Evolutionary conservation across 2,113 vertebrate species (phyloP).

Genomic region (Orientallactaga bullata): DNA sequence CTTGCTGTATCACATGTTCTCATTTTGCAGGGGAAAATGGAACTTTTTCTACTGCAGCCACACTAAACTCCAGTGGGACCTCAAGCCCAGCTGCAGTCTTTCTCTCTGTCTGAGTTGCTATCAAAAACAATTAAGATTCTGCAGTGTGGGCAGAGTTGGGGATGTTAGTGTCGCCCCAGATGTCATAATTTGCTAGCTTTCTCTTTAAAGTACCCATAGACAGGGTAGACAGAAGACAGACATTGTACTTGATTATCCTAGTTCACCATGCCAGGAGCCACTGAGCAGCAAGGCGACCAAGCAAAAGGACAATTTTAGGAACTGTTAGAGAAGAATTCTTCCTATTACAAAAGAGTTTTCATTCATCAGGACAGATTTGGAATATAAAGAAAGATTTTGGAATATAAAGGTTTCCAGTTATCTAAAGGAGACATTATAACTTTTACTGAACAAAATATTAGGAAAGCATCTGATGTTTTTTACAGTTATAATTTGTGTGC

Average conservation of each 20-base stretch:
- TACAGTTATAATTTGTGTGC: too few relatives aligned
- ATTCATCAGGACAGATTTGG: neutral
- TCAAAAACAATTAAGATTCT: conserved; percentile 44
- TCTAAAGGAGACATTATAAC: neutral
- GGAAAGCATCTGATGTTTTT: neutral
- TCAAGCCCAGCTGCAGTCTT: neutral
- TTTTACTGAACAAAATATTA: neutral
- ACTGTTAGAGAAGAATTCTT: neutral
- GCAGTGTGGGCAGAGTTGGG: neutral
- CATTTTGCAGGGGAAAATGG: conserved; percentile 24
- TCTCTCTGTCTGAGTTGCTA: conserved; percentile 27
- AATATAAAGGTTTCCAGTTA: neutral
- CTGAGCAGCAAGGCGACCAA: neutral
- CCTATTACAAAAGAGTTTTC: neutral
- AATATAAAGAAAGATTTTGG: neutral
- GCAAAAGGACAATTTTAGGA: neutral
- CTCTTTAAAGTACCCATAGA: neutral
- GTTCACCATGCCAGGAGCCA: neutral
- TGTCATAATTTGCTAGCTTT: neutral
- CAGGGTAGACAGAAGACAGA: neutral
- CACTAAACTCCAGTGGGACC: neutral
- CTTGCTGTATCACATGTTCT: neutral
- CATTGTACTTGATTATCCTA: neutral
- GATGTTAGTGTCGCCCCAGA: neutral
- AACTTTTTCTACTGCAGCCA: neutral